Percentiles rank a stretch among this genome's conserved stretches.
These are phyloP conservation scores for Drosophila ambigua DNA, from an alignment of 1,140 invertebrate genomes.

Conservation along the genomic window DNA sequence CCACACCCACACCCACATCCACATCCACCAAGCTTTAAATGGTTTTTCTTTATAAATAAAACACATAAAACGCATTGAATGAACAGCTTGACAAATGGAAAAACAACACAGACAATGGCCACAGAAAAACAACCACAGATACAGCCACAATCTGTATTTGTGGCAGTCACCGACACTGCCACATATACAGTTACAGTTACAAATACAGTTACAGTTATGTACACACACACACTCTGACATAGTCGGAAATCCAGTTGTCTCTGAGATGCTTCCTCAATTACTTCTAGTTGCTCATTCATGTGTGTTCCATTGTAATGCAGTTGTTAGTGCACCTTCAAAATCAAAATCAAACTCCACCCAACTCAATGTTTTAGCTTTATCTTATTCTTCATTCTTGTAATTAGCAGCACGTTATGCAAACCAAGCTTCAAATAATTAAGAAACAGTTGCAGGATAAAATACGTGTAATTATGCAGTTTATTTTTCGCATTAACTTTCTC, in stretches of 20 bases:
- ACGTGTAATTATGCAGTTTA: too few species aligned
- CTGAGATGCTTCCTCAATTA: neutral
- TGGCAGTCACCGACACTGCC: neutral
- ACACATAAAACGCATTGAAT: slow-evolving; percentile 49
- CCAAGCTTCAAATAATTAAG: neutral
- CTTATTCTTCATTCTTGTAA: slow-evolving; percentile 1
- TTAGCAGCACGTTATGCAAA: slow-evolving; percentile 7
- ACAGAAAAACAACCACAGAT: neutral
- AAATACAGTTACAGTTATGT: neutral
- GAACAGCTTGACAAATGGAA: slow-evolving; percentile 44
- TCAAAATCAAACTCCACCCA: slow-evolving; percentile 2
- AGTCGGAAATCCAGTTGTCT: slow-evolving; percentile 16
- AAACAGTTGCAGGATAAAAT: too few species aligned
- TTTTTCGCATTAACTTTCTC: too few species aligned
- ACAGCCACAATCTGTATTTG: neutral
- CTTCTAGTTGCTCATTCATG: slow-evolving; percentile 14
- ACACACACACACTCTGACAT: neutral
- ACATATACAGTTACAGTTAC: neutral
- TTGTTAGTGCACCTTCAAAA: slow-evolving; percentile 50
- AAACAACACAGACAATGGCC: slow-evolving; percentile 26
- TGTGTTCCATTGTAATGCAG: slow-evolving; percentile 45
- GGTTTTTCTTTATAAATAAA: slow-evolving; percentile 47
- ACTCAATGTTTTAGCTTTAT: neutral
- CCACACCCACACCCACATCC: neutral
- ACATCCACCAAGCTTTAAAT: slow-evolving; percentile 56